Base-by-base conservation (phyloP, 35 echinoderm and acorn worm genomes). In the Nesometra sesokonis region DNA sequence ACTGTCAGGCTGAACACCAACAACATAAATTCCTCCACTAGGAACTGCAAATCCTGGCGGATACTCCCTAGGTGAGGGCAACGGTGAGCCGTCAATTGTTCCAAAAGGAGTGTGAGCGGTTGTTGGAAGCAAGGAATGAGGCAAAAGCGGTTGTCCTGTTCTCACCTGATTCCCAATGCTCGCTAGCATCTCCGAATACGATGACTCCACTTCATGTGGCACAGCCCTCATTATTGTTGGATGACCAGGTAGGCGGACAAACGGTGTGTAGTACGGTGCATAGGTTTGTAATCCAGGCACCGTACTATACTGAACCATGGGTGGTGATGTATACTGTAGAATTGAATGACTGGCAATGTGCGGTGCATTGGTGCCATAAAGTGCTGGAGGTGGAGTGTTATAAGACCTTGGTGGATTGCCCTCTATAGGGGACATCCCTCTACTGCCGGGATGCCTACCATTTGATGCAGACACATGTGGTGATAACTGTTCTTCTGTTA, bases 161-260 rank as follows among this genome's bases (percentile, higher is more conserved):
- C 37, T 35, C 34, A 83, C 81, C 9, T 83, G 81, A 30, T 35
- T 83, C 38, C 81, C 81, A 15, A 83, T 83, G 38, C 35, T 83
- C 15, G 81, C 81, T 9, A 83, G 23, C 81, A 83, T 83, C 7
- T 35, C 81, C 27, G 81, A 83, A 39, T 39, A 83, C 9, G 81
- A 83, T 2, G 52, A 67, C 52, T 67, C n/a, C n/a, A n/a, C 38
- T 43, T 43, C 38, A 43, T 43, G 38, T 43, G 38, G 52, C 23
- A 19, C 52, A 13, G 52, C 1, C 23, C 52, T 67, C 52, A 67
- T 67, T 2, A 67, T 19, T 67, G 52, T 9, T 67, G 52, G 23
- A 67, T 67, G 52, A 67, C 9, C 52, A 11, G 52, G 52, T 27
- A 67, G 21, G 23, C 23, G 52, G 2, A 67, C 52, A 67, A 67